Percentiles rank a stretch among this genome's conserved stretches.
These are phyloP conservation scores for Nannoperca obscura DNA, from an alignment of 2,797 vertebrate species.

Conservation along the genomic window DNA sequence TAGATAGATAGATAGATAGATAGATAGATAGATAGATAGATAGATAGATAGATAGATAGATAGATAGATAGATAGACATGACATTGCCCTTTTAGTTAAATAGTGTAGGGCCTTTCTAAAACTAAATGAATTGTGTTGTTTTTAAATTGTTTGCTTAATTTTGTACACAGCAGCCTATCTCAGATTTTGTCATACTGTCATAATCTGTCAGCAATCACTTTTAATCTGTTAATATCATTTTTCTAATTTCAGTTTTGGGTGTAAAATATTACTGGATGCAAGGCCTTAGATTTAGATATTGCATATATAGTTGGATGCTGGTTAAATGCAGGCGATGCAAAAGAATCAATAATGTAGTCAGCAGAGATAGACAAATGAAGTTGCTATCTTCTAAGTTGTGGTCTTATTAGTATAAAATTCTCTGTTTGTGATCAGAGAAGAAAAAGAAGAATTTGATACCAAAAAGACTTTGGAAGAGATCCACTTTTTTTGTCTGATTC, in stretches of 20 bases:
- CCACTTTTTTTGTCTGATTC: not conserved
- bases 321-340: not conserved
- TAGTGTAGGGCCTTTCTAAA: too few relatives aligned
- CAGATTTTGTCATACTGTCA: not conserved
- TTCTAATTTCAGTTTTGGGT: not conserved
- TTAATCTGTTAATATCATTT: too few relatives aligned
- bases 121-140: not conserved
- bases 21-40: constrained; percentile 2
- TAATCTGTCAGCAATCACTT: too few relatives aligned
- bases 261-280: not conserved
- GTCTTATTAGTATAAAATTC: not conserved
- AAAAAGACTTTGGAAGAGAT: not conserved
- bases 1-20: too few relatives aligned
- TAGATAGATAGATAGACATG: not conserved
- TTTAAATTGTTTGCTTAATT: not conserved
- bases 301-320: not conserved
- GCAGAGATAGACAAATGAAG: not conserved
- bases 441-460: too few relatives aligned
- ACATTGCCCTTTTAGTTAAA: not conserved
- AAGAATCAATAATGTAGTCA: not conserved
- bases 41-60: not conserved
- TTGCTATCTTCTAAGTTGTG: not conserved
- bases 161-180: not conserved
- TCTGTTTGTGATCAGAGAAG: not conserved
- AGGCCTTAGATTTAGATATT: not conserved